These are phyloP conservation scores for Pecten maximus DNA, from an alignment of 2,888 invertebrate species.

Conservation along the genomic window DNA sequence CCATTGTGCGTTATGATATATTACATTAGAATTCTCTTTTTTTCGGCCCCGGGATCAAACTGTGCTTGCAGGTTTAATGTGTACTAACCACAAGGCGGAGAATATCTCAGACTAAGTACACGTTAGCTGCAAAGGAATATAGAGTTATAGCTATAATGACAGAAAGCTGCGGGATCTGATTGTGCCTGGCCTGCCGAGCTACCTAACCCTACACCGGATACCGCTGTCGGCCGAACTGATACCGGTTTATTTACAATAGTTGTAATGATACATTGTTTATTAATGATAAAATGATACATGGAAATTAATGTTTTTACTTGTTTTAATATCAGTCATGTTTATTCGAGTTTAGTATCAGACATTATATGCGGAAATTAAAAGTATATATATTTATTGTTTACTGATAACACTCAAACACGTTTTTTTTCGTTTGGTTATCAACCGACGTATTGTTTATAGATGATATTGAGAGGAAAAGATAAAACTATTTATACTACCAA, in stretches of 20 bases:
- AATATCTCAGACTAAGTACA: neutral
- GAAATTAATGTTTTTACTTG: neutral
- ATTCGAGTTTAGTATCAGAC: neutral
- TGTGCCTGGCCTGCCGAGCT: neutral
- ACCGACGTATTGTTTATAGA: neutral
- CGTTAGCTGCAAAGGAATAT: neutral
- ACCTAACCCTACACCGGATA: neutral
- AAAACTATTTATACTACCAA: neutral
- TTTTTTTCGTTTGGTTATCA: neutral
- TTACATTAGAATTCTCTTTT: neutral
- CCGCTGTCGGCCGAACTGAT: neutral
- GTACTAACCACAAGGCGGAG: neutral
- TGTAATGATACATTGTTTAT: too few species aligned
- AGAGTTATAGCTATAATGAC: neutral
- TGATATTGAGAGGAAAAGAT: neutral
- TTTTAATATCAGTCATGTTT: neutral
- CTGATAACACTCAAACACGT: neutral
- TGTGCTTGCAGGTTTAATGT: conserved; percentile 31
- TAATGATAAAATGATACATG: too few species aligned
- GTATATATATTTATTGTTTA: neutral
- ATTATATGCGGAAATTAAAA: neutral
- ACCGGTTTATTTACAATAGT: too few species aligned
- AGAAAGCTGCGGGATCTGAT: neutral
- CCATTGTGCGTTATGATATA: neutral
- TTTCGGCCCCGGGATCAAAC: conserved; percentile 21